phyloP scores from a whole-genome alignment of 2,113 vertebrate genomes.

The Coturnix japonica region DNA sequence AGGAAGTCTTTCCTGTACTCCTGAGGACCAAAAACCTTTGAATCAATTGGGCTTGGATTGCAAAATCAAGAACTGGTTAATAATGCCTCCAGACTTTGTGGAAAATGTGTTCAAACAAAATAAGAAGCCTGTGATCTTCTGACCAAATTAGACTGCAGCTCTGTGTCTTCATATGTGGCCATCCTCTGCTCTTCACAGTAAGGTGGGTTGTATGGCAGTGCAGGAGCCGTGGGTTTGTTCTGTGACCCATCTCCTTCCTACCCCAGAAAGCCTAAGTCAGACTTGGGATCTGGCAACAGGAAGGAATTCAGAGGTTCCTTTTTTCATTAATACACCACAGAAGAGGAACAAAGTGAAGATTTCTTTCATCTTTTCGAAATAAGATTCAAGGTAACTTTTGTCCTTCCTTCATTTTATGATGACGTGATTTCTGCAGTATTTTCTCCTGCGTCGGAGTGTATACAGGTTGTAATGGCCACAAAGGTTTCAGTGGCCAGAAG shows the following conservation, averaged over 20 bases:
- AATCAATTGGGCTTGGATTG: background rate
- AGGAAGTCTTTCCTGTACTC: background rate
- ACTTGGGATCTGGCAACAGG: background rate
- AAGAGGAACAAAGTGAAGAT: background rate
- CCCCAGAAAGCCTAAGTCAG: background rate
- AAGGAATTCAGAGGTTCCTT: background rate
- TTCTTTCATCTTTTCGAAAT: background rate
- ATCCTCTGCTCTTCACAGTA: background rate
- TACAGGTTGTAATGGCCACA: too few relatives aligned
- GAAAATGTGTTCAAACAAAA: background rate
- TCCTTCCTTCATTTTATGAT: background rate
- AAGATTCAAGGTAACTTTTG: background rate
- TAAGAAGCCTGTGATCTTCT: too few relatives aligned
- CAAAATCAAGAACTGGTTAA: background rate
- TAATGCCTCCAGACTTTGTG: background rate
- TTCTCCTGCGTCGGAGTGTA: background rate
- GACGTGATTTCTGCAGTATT: fast-evolving
- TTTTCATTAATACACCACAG: background rate
- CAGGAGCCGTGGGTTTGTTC: background rate
- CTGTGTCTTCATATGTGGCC: fast-evolving
- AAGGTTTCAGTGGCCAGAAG: too few relatives aligned
- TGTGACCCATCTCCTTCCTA: fast-evolving
- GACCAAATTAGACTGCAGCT: background rate
- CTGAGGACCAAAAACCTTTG: background rate
- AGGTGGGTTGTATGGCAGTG: background rate